A percentile compares a stretch with the other conserved stretches of the same genome.
Conservation (phyloP, 2,888 invertebrate genomes). For the Aleiodes alternator region DNA sequence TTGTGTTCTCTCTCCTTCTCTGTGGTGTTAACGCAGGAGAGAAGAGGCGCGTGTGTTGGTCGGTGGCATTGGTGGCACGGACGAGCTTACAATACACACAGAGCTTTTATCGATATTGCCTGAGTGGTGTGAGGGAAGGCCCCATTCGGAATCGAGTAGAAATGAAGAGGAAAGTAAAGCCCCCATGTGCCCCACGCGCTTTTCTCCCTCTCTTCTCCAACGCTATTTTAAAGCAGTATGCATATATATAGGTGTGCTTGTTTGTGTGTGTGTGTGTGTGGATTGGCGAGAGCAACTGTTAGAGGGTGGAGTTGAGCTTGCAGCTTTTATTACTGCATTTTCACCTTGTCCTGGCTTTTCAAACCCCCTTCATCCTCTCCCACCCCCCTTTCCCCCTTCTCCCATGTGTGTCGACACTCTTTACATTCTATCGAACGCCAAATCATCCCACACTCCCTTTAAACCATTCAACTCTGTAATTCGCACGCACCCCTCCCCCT, state of each 20-base stretch:
- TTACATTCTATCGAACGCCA: slow-evolving; percentile 70
- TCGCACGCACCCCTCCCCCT: slow-evolving; percentile 26
- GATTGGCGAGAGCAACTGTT: slow-evolving; percentile 9
- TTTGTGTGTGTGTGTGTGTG: no score
- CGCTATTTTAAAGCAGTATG: background rate
- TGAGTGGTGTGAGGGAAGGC: slow-evolving; percentile 48
- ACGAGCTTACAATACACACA: slow-evolving; percentile 70
- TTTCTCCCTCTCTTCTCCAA: slow-evolving; percentile 11
- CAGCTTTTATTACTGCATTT: slow-evolving; percentile 75
- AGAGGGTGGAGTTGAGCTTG: slow-evolving; percentile 58
- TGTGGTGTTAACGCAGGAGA: slow-evolving; percentile 30
- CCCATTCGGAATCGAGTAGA: slow-evolving; percentile 26
- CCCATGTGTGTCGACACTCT: slow-evolving; percentile 57
- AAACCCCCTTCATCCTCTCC: slow-evolving; percentile 60
- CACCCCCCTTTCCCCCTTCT: no score
- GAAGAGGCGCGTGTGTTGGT: slow-evolving; percentile 42
- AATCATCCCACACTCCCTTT: slow-evolving; percentile 48
- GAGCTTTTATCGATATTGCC: slow-evolving; percentile 74
- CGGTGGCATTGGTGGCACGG: slow-evolving; percentile 56
- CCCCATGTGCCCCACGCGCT: slow-evolving; percentile 9
- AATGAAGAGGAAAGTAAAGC: slow-evolving; percentile 15
- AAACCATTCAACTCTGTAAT: slow-evolving; percentile 47
- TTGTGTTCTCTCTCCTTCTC: slow-evolving; percentile 7
- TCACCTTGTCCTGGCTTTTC: slow-evolving; percentile 72
- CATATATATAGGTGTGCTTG: no score